These are phyloP conservation scores for Trachelus troglodyta DNA, from an alignment of 2,888 invertebrate species.

Conservation along the genomic window DNA sequence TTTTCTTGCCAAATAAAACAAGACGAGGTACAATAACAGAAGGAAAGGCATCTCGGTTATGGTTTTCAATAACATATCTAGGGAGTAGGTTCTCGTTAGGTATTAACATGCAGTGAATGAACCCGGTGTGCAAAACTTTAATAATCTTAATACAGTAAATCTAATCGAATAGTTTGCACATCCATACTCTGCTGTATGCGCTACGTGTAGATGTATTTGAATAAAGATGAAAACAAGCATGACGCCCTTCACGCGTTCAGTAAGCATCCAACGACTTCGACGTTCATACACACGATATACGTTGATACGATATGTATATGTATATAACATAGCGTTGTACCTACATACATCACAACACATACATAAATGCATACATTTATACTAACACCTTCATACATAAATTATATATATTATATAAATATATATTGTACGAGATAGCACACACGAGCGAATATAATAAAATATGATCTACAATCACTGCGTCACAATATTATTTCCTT, in stretches of 20 bases:
- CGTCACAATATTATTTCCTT: too few relatives aligned
- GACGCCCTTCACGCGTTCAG: conserved; percentile 24
- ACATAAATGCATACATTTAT: conserved; percentile 26
- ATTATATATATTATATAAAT: conserved; percentile 40
- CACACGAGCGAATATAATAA: conserved; percentile 49
- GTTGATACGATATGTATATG: conserved; percentile 42
- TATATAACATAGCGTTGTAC: conserved; percentile 38
- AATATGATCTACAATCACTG: conserved; percentile 27
- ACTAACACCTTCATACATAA: too few relatives aligned
- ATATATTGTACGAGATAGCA: conserved; percentile 52
- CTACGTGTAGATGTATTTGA: conserved; percentile 13
- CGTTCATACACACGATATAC: conserved; percentile 51
- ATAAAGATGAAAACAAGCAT: conserved; percentile 19
- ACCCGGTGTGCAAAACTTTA: neutral
- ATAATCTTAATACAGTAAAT: neutral
- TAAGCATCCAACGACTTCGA: conserved; percentile 34
- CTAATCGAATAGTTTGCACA: conserved; percentile 20
- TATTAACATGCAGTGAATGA: conserved; percentile 5
- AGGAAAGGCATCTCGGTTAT: conserved; percentile 27
- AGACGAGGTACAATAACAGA: neutral
- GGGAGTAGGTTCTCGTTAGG: conserved; percentile 28
- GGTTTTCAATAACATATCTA: conserved; percentile 44
- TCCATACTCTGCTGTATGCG: conserved; percentile 14
- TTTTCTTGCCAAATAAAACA: neutral
- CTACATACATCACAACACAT: conserved; percentile 36